These are phyloP conservation scores for Dryadula phaetusa DNA, from an alignment of 2,888 invertebrate genomes.

Conservation along the genomic window DNA sequence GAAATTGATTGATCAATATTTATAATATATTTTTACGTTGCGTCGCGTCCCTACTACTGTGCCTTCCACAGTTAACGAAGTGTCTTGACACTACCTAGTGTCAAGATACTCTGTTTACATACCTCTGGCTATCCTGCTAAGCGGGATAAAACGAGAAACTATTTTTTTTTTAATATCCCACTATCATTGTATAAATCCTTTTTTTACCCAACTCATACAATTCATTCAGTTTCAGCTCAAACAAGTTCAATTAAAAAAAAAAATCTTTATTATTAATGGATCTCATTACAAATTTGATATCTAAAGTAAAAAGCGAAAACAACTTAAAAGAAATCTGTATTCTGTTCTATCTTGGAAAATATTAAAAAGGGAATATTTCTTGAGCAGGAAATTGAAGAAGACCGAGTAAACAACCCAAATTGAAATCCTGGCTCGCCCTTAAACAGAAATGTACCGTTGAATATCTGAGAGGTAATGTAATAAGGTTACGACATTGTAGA, in stretches of 20 bases:
- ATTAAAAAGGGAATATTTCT: conserved; percentile 29
- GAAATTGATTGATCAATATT: too few species aligned
- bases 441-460: conserved; percentile 35
- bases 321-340: conserved; percentile 23
- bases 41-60: too few species aligned
- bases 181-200: neutral
- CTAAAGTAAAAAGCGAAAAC: conserved; percentile 8
- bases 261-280: conserved; percentile 10
- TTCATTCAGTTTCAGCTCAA: neutral
- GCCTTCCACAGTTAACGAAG: too few species aligned
- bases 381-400: conserved; percentile 29
- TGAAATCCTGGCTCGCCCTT: conserved; percentile 33
- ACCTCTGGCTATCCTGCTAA: too few species aligned
- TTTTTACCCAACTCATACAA: neutral
- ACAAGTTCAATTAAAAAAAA: neutral
- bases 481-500: conserved; percentile 10
- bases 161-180: neutral
- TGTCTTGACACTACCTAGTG: too few species aligned
- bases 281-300: conserved; percentile 7
- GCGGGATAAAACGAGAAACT: too few species aligned
- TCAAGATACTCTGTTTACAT: too few species aligned
- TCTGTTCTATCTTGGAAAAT: conserved; percentile 12
- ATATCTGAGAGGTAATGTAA: conserved; percentile 29
- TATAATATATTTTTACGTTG: too few species aligned
- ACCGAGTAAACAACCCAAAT: conserved; percentile 33